phyloP scores from a whole-genome alignment of 2,888 invertebrate genomes.

The Acleris cristana region DNA sequence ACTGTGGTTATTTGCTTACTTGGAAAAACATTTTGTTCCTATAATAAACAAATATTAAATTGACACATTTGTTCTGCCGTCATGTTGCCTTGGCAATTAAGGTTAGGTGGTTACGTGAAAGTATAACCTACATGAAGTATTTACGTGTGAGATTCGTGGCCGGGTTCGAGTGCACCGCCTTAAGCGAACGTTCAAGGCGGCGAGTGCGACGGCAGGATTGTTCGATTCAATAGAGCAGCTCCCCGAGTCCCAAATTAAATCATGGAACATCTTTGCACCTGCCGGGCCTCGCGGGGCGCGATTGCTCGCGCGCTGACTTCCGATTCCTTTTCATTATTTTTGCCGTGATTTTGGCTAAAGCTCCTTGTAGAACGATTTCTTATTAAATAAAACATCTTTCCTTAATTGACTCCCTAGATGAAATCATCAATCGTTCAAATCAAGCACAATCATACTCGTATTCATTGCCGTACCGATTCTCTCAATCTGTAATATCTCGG shows the following conservation, averaged over 20 bases:
- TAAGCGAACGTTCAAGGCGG: conserved; percentile 57
- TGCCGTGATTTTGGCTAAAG: conserved; percentile 54
- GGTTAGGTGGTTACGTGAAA: too few relatives aligned
- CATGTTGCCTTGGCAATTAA: too few relatives aligned
- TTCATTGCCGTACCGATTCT: conserved; percentile 4
- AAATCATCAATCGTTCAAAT: neutral
- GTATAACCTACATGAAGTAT: too few relatives aligned
- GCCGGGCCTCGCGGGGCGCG: conserved; percentile 65
- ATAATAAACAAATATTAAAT: conserved; percentile 54
- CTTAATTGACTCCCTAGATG: too few relatives aligned
- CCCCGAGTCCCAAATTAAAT: conserved; percentile 84
- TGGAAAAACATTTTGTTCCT: conserved; percentile 64
- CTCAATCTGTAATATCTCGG: conserved; percentile 34
- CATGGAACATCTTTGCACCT: conserved; percentile 81
- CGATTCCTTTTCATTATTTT: conserved; percentile 70
- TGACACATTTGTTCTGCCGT: neutral
- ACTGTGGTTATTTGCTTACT: conserved; percentile 72
- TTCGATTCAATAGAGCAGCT: conserved; percentile 77
- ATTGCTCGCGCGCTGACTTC: conserved; percentile 61
- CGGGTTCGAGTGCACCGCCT: conserved; percentile 44
- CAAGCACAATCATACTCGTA: neutral
- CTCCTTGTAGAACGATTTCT: conserved; percentile 33
- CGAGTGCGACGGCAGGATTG: conserved; percentile 72
- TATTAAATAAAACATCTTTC: conserved; percentile 11
- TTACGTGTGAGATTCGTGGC: too few relatives aligned